A percentile compares a stretch with the other conserved stretches of the same genome.
These are phyloP conservation scores for Amphipyra berbera DNA, from an alignment of 2,888 invertebrate genomes.

Conservation along the genomic window DNA sequence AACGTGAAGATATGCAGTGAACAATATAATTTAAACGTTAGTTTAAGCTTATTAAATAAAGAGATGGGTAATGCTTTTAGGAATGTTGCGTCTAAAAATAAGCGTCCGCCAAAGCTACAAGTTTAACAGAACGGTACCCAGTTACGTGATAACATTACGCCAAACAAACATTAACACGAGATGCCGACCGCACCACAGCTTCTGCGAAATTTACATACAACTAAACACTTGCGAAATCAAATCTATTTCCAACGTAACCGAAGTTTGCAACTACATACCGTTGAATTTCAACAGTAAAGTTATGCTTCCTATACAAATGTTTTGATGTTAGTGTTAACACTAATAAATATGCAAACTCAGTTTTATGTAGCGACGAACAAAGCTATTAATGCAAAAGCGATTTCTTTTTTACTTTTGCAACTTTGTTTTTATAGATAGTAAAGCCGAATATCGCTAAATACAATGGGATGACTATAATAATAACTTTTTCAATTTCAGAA, in stretches of 20 bases:
- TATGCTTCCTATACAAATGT: not conserved
- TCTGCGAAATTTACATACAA: slow-evolving; percentile 63
- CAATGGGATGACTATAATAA: slow-evolving; percentile 12
- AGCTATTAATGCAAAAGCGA: slow-evolving; percentile 19
- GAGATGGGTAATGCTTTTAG: slow-evolving; percentile 30
- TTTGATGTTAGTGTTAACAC: slow-evolving; percentile 4
- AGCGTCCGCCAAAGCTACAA: slow-evolving; percentile 53
- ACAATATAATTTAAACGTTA: not conserved
- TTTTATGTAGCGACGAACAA: slow-evolving; percentile 5
- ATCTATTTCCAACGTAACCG: slow-evolving; percentile 47
- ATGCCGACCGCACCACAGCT: slow-evolving; percentile 59
- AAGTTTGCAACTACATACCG: slow-evolving; percentile 26
- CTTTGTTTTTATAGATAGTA: not conserved
- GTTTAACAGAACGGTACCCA: slow-evolving; percentile 55
- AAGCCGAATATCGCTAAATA: not conserved
- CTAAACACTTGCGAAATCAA: slow-evolving; percentile 56
- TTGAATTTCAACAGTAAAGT: slow-evolving; percentile 11
- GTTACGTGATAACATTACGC: slow-evolving; percentile 58
- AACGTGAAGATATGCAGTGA: too few relatives aligned
- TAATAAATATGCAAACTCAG: not conserved
- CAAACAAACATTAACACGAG: slow-evolving; percentile 52
- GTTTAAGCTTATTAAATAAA: slow-evolving; percentile 22
- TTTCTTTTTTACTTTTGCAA: not conserved
- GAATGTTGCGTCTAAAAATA: slow-evolving; percentile 71
- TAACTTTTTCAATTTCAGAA: slow-evolving; percentile 62